Evolutionary conservation across 2,888 invertebrate species (phyloP).

Genomic region (Amphipoea oculea): DNA sequence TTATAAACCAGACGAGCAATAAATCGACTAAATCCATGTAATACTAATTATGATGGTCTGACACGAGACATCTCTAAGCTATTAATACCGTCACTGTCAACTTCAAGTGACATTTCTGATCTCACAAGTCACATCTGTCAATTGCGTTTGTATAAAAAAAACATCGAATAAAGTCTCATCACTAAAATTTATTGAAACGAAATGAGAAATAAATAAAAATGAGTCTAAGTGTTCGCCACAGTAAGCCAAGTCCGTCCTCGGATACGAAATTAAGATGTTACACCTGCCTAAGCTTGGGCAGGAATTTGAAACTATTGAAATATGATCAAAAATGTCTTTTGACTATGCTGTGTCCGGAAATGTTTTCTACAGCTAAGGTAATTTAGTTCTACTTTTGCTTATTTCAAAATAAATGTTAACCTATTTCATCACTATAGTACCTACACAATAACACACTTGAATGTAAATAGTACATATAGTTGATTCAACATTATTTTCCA

Average conservation of each 20-base stretch:
- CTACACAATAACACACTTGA: neutral
- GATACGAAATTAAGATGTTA: constrained; percentile 25
- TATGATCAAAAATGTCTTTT: constrained; percentile 18
- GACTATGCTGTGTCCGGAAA: constrained; percentile 25
- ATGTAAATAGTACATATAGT: constrained; percentile 8
- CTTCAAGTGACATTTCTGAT: neutral
- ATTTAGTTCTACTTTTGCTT: neutral
- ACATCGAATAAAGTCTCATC: too few species aligned
- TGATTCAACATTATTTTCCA: neutral
- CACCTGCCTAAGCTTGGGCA: constrained; percentile 27
- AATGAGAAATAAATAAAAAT: constrained; percentile 22
- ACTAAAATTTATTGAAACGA: neutral
- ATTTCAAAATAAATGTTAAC: neutral
- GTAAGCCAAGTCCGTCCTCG: neutral
- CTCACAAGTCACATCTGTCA: neutral
- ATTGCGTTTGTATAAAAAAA: neutral
- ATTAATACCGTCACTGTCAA: constrained; percentile 1
- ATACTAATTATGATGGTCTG: neutral
- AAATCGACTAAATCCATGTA: constrained; percentile 2
- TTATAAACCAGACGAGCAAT: neutral
- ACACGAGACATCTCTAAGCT: neutral
- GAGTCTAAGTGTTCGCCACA: constrained; percentile 13
- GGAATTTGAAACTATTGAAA: constrained; percentile 21
- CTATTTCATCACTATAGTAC: neutral
- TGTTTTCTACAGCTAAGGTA: constrained; percentile 30